Evolutionary conservation across 1,140 invertebrate species (phyloP), one percentile per base, ranked within the genome.

Genomic region (Scylla paramamosain): DNA sequence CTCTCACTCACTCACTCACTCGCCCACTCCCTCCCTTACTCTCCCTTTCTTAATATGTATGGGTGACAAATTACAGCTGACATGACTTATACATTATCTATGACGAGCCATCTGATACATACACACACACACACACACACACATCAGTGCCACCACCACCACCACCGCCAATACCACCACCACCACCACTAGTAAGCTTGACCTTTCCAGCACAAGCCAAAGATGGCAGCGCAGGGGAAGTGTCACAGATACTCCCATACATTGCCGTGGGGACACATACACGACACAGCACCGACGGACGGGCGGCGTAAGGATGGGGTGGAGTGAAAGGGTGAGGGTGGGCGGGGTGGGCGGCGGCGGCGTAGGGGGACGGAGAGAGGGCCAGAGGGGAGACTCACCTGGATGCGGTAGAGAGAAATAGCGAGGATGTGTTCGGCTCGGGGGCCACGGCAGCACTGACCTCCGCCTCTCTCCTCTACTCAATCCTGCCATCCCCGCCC

Each of bases 111-210:
- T 77, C 67, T 77, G 6, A 77, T 20, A 77, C 67, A 77, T 20
- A n/a, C 67, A 77, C 67, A 77, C 67, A 77, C 67, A 77, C 67
- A 77, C 67, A 77, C 67, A 77, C 67, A 77, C 67, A 77, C 67
- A 77, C 67, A 77, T 6, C 39, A 59, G 10, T 12, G 52, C 52
- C 52, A 59, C 52, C 52, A 59, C 52, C 52, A 12, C 52, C 52
- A 59, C 3, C 6, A 39, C 39, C 39, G 39, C 39, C 39, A 39
- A 1, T 6, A 39, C 39, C 39, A 39, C 39, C 39, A 39, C 39
- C 39, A 6, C 39, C 39, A 6, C 39, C 39, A 39, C 39, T 39
- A 6, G 39, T 39, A 39, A 39, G 39, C 39, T 39, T 77, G 67
- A 77, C 67, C 67, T 77, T 77, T 77, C 67, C 67, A 77, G 4